phyloP scores from a whole-genome alignment of 2,113 vertebrate genomes.

The Nesospiza acunhae region DNA sequence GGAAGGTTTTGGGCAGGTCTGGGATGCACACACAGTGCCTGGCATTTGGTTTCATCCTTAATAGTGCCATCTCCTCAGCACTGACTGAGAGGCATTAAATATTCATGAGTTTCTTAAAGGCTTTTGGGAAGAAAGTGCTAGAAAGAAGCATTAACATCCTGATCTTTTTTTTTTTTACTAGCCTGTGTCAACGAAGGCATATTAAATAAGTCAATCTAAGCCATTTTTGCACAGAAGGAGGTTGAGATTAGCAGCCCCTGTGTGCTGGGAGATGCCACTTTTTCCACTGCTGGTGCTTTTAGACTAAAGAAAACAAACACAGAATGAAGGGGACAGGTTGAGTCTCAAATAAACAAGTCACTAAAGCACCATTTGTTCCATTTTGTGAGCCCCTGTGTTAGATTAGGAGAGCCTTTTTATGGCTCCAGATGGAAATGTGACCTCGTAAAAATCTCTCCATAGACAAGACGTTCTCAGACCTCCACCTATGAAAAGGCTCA shows the following conservation, averaged over 20 bases:
- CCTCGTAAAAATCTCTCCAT: neutral
- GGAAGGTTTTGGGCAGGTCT: neutral
- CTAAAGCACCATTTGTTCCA: neutral
- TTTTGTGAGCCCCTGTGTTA: neutral
- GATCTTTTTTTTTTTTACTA: slow-evolving; percentile 44
- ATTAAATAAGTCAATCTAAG: slow-evolving; percentile 64
- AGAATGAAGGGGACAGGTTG: neutral
- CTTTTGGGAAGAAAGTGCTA: slow-evolving; percentile 53
- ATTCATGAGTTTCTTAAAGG: slow-evolving; percentile 68
- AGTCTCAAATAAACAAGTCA: neutral
- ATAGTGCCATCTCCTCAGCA: slow-evolving; percentile 41
- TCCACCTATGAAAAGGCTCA: neutral
- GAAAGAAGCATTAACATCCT: slow-evolving; percentile 52
- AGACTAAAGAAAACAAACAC: neutral
- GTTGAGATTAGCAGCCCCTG: neutral
- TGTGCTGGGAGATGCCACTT: neutral
- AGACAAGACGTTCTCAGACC: neutral
- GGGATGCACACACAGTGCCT: neutral
- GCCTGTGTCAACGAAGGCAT: neutral
- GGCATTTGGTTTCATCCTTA: slow-evolving; percentile 54
- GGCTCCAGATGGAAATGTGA: neutral
- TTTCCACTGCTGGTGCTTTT: neutral
- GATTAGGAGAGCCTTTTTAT: neutral
- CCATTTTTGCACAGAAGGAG: slow-evolving; percentile 48
- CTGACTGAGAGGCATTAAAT: slow-evolving; percentile 55